Base-by-base conservation (phyloP, 2,113 vertebrate genomes). In the Tor tambroides region DNA sequence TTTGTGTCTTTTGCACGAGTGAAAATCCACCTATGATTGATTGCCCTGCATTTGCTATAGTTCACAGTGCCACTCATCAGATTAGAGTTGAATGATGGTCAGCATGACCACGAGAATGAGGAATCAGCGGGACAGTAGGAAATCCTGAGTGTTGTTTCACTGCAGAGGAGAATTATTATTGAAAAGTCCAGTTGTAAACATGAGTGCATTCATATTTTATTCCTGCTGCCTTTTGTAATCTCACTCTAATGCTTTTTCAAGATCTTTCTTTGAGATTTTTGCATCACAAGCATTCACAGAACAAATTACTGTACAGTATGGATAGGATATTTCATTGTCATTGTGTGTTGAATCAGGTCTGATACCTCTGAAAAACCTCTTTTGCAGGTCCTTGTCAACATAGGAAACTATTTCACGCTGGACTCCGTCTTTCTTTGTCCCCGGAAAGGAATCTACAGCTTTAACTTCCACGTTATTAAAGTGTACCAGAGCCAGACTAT, bases 401-500 rank as follows among this genome's bases (percentile, higher is more conserved):
- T 99, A 93, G 98, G 97, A 86, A 99, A 98, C 95, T 98, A 98
- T 95, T 99, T 99, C 96, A 99, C 98, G 0, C 89, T 99, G 94
- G 98, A 99, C 84, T 99, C 98, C 75, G 98, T 99, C 88, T 99
- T 99, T 95, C 95, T 99, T 93, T 95, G 98, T 74, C 98, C 98
- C 41, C 96, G 98, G 87, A 99, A 99, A 96, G 98, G 98, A 93
- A 96, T 99, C 94, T 99, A 99, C 96, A 99, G 97, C 91, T 99
- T 99, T 95, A 99, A 95, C 94, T 99, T 99, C 91, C 98, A 99
- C 0, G 98, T 99, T 63, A 99, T 99, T 92, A 99, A 99, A 96
- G 98, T 99, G 91, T 99, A 99, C 92, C 98, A 99, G 96, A 99
- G 98, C 80, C 98, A 99, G 91, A 99, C 98, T 83, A 99, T 99